Evolutionary conservation across 2,888 invertebrate species (phyloP), one percentile per base, ranked within the genome.

Genomic region (Zygogramma bicolorata): DNA sequence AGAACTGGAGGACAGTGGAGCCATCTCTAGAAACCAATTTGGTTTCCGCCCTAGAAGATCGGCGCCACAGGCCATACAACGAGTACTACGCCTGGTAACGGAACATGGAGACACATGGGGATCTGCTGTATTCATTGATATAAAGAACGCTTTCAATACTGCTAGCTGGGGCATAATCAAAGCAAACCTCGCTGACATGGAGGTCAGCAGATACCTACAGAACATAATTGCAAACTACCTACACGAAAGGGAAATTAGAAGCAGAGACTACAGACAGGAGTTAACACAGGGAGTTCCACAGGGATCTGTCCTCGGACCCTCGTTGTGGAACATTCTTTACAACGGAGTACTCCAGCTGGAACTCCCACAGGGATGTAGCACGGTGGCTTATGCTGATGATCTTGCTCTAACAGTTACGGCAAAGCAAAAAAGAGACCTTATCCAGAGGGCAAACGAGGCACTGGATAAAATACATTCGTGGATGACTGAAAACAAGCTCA

Each of bases 161-260:
- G 69, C 63, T 29, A 57, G 34, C 13, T 69, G 63, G 65, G 40
- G 60, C 25, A 27, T 27, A 6, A 65, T 70, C 27, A 42, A 59
- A 22, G 13, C 1, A 7, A 57, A 29, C n/a, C 5, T 70, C 18
- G 34, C 25, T n/a, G 22, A 59, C 42, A 42, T 42, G 8, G 29
- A 38, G 25, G 31, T 57, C 4, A 31, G 57, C 2, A 22, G 42
- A n/a, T 58, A 70, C 31, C 29, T 69, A 25, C 10, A 58, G 18
- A 70, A 70, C n/a, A 18, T 65, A 3, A 29, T 65, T 10, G 40
- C 53, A 22, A 63, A 20, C 22, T 65, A 70, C 46, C 65, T 65
- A 40, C 53, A 25, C 3, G n/a, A 59, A 8, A 58, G 58, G 27
- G 15, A 13, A 8, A 62, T 63, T 40, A 53, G 20, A 10, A 20